Base-by-base conservation (phyloP, 2,113 vertebrate species). In the Fulica atra region DNA sequence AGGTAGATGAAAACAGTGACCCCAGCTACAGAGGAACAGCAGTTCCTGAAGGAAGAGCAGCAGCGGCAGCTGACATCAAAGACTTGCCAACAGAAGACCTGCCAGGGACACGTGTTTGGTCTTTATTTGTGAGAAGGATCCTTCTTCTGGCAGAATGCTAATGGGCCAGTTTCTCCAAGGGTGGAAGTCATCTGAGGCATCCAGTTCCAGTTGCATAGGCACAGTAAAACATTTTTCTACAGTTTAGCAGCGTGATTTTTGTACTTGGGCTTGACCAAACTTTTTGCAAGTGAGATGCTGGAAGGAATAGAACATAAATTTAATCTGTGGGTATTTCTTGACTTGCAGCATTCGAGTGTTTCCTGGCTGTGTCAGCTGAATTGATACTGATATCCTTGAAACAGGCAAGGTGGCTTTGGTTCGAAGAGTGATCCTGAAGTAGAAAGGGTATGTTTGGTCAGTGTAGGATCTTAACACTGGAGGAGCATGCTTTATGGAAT, bases 401-500 rank as follows among this genome's bases (percentile, higher is more conserved):
- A 76, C 54, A 92, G 79, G 78, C 74, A 40, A 92, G 36, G 44
- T 69, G 61, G 91, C 70, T 96, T 94, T 83, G 90, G 93, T 96
- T 96, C 93, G 79, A 96, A 93, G 46, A 69, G 80, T 77, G 73
- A 97, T 57, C 93, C 84, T 90, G 83, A 81, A 94, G 92, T 94
- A 72, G 97, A 97, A 94, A 66, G 51, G 9, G 36, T 61, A 21
- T 96, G 72, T 93, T 96, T 93, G 93, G 84, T 97, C 94, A 94
- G 83, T 91, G 89, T 81, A 87, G 83, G 76, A 66, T 90, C 94
- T 94, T 95, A 83, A 93, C 82, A 71, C 86, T 74, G 92, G 51
- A 96, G 86, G 89, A 97, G 57, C 35, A 57, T 28, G 69, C 81
- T 97, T 97, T 95, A 96, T 92, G 83, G 91, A 93, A 95, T 93